Evolutionary conservation across 30 jellyfish, hydroid and myxozoan species (phyloP), one percentile per base, ranked within the genome.

Genomic region (Clytia hemisphaerica): DNA sequence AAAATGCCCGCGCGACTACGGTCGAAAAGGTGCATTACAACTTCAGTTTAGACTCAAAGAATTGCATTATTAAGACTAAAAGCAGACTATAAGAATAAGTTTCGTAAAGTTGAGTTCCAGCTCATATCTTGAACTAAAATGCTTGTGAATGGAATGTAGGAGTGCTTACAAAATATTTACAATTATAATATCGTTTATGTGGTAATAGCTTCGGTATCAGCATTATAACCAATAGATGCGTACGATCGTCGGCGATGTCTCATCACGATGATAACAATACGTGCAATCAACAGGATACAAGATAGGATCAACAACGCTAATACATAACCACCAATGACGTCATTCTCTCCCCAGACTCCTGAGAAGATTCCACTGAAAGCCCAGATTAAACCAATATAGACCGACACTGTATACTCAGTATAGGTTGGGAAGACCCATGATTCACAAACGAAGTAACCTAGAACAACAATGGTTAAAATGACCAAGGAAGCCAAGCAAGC

Each of bases 381-480:
- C 34, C 62, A 79, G 70, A 83, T 33, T 42, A 83, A 68, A 6
- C 66, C 95, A 6, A 76, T 61, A 71, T 76, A 83, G 21, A 58
- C 76, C 31, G 85, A n/a, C 69, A 83, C 58, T 1, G 75, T 47
- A 69, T 34, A 83, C 18, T 75, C 80, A 4, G 85, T 65, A 82
- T 54, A 74, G 45, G 28, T 33, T 40, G 50, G 62, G 27, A 74
- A 25, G 16, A 75, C 75, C 71, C 75, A 75, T 60, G 67, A 74
- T 55, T 83, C 92, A 59, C 75, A 33, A 27, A 74, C 35, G 60
- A 83, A 83, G 92, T 92, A 83, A 45, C 71, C 78, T 31, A 83
- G 27, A 46, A 55, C 46, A 6, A 83, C 26, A 31, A 74, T 35
- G 0, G 45, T 32, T 22, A 83, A 38, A 10, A 83, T 30, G 6